Evolutionary conservation across 1,140 invertebrate species (phyloP).

Genomic region (Drosophila kohkoa): DNA sequence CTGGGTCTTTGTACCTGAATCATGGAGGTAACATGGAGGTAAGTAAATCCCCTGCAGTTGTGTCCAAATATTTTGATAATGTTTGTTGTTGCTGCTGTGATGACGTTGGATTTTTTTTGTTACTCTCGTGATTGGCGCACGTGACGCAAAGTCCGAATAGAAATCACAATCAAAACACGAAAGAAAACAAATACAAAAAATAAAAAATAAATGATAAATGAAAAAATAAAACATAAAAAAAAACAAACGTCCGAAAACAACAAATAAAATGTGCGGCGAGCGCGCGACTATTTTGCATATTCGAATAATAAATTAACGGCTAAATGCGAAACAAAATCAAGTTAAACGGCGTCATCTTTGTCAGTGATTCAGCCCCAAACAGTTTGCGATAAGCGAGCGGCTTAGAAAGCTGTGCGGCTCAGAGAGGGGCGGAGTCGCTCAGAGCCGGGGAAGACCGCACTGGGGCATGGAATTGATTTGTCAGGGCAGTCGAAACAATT

Average conservation of each 20-base stretch:
- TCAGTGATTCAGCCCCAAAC: constrained; percentile 59
- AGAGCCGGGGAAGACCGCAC: background rate
- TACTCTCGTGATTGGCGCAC: constrained; percentile 58
- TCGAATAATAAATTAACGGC: constrained; percentile 63
- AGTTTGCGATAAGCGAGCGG: constrained; percentile 34
- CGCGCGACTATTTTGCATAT: constrained; percentile 75
- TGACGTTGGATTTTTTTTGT: constrained; percentile 38
- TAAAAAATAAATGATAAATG: background rate
- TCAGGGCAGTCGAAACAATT: constrained; percentile 43
- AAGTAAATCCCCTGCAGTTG: constrained; percentile 54
- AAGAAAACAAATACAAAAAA: constrained; percentile 20
- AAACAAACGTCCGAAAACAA: constrained; percentile 4
- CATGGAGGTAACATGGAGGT: too few relatives aligned
- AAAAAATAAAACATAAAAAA: background rate
- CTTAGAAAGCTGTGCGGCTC: constrained; percentile 51
- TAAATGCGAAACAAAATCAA: constrained; percentile 53
- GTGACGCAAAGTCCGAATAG: constrained; percentile 68
- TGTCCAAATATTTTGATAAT: constrained; percentile 30
- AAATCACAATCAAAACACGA: constrained; percentile 36
- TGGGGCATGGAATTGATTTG: constrained; percentile 53
- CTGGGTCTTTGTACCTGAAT: background rate
- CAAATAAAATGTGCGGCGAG: constrained; percentile 7
- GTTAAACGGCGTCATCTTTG: constrained; percentile 49
- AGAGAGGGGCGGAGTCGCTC: background rate
- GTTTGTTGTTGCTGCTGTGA: constrained; percentile 38